Conservation (phyloP, 2,113 vertebrate genomes). For the Albula glossodonta region DNA sequence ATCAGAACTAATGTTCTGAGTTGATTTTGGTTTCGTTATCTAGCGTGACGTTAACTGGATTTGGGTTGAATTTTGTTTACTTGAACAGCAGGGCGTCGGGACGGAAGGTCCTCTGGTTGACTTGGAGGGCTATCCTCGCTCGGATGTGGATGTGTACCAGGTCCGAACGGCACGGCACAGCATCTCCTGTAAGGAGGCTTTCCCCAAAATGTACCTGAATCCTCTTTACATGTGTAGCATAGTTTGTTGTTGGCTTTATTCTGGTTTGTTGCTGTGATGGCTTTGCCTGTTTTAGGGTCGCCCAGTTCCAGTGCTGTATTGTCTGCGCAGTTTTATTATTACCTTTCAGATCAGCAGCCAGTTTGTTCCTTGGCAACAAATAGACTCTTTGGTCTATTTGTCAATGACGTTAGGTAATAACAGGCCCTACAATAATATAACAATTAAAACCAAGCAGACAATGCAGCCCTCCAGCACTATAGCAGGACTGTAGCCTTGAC, state of each 20-base stretch:
- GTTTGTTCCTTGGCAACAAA: not conserved
- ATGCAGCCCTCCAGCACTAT: too few species aligned
- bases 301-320: not conserved
- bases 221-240: too few species aligned
- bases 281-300: too few species aligned
- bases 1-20: not conserved
- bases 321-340: not conserved
- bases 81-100: conserved; percentile 82
- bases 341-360: not conserved
- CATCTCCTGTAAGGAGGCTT: conserved; percentile 79
- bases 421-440: too few species aligned
- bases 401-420: too few species aligned
- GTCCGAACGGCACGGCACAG: conserved; percentile 86
- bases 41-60: not conserved
- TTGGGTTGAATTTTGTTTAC: conserved; percentile 1
- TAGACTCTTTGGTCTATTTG: not conserved
- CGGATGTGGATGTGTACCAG: conserved; percentile 87
- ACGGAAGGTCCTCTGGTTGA: conserved; percentile 82
- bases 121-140: conserved; percentile 82
- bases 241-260: too few species aligned
- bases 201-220: not conserved
- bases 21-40: not conserved
- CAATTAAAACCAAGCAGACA: too few species aligned
- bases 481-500: too few species aligned
- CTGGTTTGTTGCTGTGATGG: too few species aligned